Evolutionary conservation across 2,888 invertebrate genomes (phyloP), one percentile per base, ranked within the genome.

Genomic region (Alviniconcha strummeri): DNA sequence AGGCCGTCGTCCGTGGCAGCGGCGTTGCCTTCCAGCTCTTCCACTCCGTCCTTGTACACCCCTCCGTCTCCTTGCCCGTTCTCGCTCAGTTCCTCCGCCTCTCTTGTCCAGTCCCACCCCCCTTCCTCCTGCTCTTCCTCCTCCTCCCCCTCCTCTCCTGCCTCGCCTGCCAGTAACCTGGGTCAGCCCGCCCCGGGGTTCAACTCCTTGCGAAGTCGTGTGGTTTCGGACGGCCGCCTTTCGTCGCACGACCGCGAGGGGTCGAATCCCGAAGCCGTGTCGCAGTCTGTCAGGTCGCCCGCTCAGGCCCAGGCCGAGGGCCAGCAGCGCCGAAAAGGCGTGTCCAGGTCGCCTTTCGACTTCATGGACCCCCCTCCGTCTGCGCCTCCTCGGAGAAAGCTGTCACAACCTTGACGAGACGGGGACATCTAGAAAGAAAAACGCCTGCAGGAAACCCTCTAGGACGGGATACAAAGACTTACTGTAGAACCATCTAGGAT

Each of bases 331-430:
- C 78, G 78, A 15, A 60, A 36, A 11, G 64, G 78, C 56, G 64
- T 78, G 64, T 19, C 64, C 36, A 64, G 52, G 19, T 64, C 60
- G 13, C 78, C 64, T 78, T 60, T 78, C 5, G 78, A 78, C 13
- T 36, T 64, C 15, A 57, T 78, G 78, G 78, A 78, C 9, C 78
- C 19, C 11, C 76, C 60, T 5, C 11, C 36, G 8, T 55, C 64
- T 6, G 52, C 15, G 15, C 78, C 64, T 15, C 60, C 36, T 5
- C 56, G 77, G 11, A n/a, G 78, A 19, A 78, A 78, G 57, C 17
- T 78, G 78, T 78, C 78, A 15, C 78, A 78, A 17, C 78, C 78
- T 36, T 78, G 78, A 78, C 5, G 36, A 36, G 36, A 36, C 36
- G 36, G 36, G 36, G 36, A 36, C 36, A 36, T 36, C 36, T 3